Conservation (phyloP, 1,140 invertebrate genomes). For the Epicauta chinensis region DNA sequence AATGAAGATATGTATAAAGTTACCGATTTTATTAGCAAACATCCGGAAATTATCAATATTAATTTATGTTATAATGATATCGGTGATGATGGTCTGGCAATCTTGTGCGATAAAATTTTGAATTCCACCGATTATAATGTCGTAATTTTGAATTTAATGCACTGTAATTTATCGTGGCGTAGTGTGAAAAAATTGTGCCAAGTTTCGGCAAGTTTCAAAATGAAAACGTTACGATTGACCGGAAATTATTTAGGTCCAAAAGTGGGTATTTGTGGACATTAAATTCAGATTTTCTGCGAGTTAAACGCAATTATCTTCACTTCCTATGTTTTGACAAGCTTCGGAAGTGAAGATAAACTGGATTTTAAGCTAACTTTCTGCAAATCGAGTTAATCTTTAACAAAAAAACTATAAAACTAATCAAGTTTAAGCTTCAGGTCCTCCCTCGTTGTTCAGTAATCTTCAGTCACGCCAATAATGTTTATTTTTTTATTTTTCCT, state of each 20-base stretch:
- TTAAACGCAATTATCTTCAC: too few relatives aligned
- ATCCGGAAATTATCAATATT: constrained; percentile 44
- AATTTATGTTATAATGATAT: constrained; percentile 52
- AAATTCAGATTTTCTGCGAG: too few relatives aligned
- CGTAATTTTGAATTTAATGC: constrained; percentile 48
- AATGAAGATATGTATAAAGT: constrained; percentile 47
- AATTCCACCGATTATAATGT: constrained; percentile 35
- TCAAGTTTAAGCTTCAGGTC: too few relatives aligned
- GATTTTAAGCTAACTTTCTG: too few relatives aligned
- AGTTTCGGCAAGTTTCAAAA: constrained; percentile 32
- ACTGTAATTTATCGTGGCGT: constrained; percentile 44
- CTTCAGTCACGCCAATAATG: too few relatives aligned
- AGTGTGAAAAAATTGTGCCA: constrained; percentile 33
- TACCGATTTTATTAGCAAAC: constrained; percentile 39
- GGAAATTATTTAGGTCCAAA: constrained; percentile 49
- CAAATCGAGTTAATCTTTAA: too few relatives aligned
- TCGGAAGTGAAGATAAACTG: too few relatives aligned
- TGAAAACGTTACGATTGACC: constrained; percentile 47
- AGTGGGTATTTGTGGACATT: constrained; percentile 34
- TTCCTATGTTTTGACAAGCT: too few relatives aligned
- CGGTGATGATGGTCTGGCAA: constrained; percentile 46
- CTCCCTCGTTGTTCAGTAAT: too few relatives aligned
- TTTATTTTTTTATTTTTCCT: too few relatives aligned
- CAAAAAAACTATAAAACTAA: too few relatives aligned
- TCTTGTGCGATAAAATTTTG: constrained; percentile 34